Base-by-base conservation (phyloP, 2,113 vertebrate genomes). In the Neofelis nebulosa region DNA sequence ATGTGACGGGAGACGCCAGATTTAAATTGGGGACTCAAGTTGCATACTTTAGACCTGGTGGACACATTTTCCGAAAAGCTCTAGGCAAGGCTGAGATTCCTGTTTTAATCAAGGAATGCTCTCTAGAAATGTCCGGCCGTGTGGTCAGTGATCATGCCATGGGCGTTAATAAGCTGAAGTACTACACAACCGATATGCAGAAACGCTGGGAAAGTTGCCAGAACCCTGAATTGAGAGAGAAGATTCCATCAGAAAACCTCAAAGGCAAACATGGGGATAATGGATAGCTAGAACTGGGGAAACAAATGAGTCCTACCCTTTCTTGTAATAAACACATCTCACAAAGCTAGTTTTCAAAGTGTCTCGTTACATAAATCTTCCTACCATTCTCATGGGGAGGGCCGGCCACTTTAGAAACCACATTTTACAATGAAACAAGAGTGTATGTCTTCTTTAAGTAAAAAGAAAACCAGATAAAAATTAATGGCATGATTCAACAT, bases 401-500 rank as follows among this genome's bases (percentile, higher is more conserved):
- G 41, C 41, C 10, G 3, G 4, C 6, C 31, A 21, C 71, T 88
- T 63, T 6, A 82, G 80, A 82, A 78, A 36, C 15, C 11, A 27
- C 61, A 18, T 13, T 84, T 79, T 33, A 68, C 16, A 69, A 78
- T 25, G 36, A 45, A 41, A 65, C 31, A 57, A 41, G 89, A 85
- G 31, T 45, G 13, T 5, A 23, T 4, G 31, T 71, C 94, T 95
- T 78, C 91, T 74, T 61, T n/a, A 81, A 88, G 38, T 36, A 61
- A 91, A 89, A 79, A 82, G 69, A 55, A 85, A 66, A 73, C 1
- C 74, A 78, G 69, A 78, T 25, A 21, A 66, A 95, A 89, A 66
- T 29, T 0, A 48, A 16, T 9, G 21, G 38, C 63, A 10, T 55
- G 61, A 66, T 78, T 29, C 12, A 50, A 27, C 71, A 36, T 55